Conservation (phyloP, 2,888 invertebrate genomes). For the Morinoia aosen region DNA sequence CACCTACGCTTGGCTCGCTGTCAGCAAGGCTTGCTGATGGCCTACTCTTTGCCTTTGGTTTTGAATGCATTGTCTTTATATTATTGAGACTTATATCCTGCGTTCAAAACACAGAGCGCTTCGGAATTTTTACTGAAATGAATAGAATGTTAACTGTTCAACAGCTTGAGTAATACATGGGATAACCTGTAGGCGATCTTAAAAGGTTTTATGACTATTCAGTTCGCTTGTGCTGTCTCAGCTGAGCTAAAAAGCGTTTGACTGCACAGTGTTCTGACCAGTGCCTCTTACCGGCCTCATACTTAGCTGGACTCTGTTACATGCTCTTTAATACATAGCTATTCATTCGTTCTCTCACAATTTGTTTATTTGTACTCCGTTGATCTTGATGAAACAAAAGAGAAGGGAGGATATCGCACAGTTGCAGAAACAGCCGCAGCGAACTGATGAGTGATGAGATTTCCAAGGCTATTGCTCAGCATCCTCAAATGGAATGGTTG, state of each 20-base stretch:
- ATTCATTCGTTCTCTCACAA: background rate
- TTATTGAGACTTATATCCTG: background rate
- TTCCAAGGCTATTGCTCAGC: background rate
- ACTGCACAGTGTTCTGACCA: background rate
- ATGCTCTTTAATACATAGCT: background rate
- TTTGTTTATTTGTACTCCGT: background rate
- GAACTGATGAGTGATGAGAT: background rate
- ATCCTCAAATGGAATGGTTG: background rate
- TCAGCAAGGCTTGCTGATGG: conserved; percentile 67
- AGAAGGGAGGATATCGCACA: background rate
- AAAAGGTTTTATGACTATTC: background rate
- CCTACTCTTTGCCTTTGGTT: background rate
- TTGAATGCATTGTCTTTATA: background rate
- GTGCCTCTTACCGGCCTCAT: background rate
- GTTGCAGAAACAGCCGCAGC: background rate
- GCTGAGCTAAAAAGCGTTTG: background rate
- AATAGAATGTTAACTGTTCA: background rate
- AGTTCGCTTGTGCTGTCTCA: background rate
- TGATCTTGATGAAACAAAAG: background rate
- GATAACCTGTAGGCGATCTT: background rate
- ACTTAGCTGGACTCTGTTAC: background rate
- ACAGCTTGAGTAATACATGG: background rate
- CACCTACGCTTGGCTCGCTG: conserved; percentile 68
- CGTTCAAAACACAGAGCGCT: background rate
- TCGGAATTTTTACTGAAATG: background rate